Evolutionary conservation across 92 coral and sea anemone species (phyloP), one percentile per base, ranked within the genome.

Genomic region (Epizoanthus rinbou): DNA sequence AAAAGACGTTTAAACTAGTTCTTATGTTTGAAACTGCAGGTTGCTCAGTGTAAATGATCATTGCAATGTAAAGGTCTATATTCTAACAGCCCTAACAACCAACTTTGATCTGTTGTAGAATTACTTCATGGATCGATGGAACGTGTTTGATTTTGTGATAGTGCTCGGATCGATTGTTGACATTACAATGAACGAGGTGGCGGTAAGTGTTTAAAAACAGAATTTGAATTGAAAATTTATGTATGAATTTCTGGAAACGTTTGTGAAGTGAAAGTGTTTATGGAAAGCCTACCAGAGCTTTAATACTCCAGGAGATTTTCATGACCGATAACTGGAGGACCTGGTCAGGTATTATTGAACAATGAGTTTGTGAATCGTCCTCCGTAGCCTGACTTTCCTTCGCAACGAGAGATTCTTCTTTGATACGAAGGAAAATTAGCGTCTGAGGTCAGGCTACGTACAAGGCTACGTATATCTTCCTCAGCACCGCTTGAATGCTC

Each of bases 81-180:
- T 73, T 33, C 28, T 18, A 73, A 73, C 22, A 8, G 1, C 15
- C 54, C 54, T 47, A 47, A 23, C 57, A 39, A 78, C 54, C 23
- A 78, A 15, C 7, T 7, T 72, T 74, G 23, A 18, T 37, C 13
- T 35, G 9, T 79, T 78, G 3, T 69, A 95, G 99, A 96, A 94
- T 82, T 96, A 96, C 75, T 96, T 96, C 62, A 87, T 83, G 63
- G 99, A 96, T 79, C 88, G 98, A 53, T 96, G 99, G 99, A 96
- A 96, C 85, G 84, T 96, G 73, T 96, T 96, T 85, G 99, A 96
- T 75, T 96, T 96, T 80, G 94, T 96, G 18, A 94, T 96, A 3
- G 99, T 96, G 43, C 90, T 96, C 16, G 99, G 99, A 17, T 94
- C 98, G 28, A 91, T 96, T 28, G 90, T 96, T 37, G 99, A 96